phyloP scores from a whole-genome alignment of 2,113 vertebrate genomes.

The Nettapus auritus region DNA sequence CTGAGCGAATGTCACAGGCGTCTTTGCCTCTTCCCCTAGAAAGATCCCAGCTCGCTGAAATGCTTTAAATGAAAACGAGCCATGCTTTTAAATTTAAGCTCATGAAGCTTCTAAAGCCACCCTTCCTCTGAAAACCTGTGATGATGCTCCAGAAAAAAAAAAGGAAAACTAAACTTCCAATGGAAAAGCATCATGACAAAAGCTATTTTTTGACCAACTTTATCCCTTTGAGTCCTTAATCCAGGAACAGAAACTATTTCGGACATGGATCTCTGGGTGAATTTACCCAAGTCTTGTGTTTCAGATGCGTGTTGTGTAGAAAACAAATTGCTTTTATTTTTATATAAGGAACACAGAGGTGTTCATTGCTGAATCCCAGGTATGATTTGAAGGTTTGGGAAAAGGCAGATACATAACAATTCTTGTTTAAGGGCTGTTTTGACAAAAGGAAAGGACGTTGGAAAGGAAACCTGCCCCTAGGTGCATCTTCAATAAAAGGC shows the following conservation, averaged over 20 bases:
- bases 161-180: neutral
- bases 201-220: neutral
- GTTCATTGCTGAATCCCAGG: neutral
- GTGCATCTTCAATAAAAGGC: neutral
- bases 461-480: neutral
- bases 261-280: neutral
- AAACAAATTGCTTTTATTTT: neutral
- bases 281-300: neutral
- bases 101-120: neutral
- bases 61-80: neutral
- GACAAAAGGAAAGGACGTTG: neutral
- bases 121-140: neutral
- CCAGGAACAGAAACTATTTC: neutral
- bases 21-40: neutral
- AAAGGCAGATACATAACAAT: neutral
- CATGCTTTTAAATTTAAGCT: neutral
- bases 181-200: neutral
- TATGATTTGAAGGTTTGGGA: neutral
- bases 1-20: neutral
- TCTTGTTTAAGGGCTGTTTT: neutral
- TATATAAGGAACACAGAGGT: accelerated
- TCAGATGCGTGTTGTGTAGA: neutral
- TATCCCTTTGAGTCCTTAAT: neutral
- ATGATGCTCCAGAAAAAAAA: neutral
- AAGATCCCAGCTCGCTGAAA: neutral